Conservation (phyloP, 2,797 vertebrate species). For the Onychomys arenicola region DNA sequence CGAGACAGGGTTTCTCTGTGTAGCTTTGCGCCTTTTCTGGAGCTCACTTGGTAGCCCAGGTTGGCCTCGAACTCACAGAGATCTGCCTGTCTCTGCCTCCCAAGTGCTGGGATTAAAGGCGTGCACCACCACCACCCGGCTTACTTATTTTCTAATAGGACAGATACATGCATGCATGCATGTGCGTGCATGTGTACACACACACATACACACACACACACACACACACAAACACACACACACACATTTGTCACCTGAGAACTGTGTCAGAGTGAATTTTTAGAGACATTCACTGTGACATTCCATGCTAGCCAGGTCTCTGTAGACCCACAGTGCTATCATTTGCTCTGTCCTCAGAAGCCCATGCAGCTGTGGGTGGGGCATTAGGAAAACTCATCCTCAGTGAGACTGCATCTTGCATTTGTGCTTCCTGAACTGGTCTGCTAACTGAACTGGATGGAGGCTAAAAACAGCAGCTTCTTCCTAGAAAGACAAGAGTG, state of each 20-base stretch:
- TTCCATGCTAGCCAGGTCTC: background rate
- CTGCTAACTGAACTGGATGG: slow-evolving; percentile 33
- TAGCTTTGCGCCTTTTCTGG: no score
- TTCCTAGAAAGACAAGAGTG: slow-evolving; percentile 45
- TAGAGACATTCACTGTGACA: background rate
- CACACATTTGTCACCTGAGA: background rate
- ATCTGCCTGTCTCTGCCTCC: no score
- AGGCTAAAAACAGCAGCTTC: slow-evolving; percentile 39
- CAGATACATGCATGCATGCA: background rate
- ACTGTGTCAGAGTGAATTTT: slow-evolving; percentile 8
- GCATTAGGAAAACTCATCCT: slow-evolving; percentile 56
- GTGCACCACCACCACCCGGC: no score
- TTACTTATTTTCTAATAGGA: background rate
- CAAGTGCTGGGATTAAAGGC: no score
- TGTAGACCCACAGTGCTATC: background rate
- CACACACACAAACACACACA: background rate
- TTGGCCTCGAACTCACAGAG: no score
- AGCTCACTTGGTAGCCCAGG: no score
- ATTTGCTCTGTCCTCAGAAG: slow-evolving; percentile 32
- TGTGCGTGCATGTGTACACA: no score
- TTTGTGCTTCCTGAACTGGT: slow-evolving; percentile 63
- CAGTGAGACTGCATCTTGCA: slow-evolving; percentile 34
- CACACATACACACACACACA: background rate
- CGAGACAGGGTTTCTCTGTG: no score
- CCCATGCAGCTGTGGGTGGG: slow-evolving; percentile 35